Evolutionary conservation across 2,888 invertebrate genomes (phyloP).

Genomic region (Ophion slaviceki): DNA sequence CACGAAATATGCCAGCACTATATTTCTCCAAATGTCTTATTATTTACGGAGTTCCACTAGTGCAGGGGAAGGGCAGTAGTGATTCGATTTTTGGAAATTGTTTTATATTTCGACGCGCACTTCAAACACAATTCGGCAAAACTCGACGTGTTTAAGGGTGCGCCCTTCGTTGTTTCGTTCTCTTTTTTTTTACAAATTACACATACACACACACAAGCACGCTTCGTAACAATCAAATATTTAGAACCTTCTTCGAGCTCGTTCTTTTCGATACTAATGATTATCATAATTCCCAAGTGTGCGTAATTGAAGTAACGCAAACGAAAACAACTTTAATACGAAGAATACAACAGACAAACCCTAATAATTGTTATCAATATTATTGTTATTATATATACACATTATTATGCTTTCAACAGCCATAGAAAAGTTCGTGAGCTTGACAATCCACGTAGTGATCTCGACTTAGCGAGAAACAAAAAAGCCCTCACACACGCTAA

Average conservation of each 20-base stretch:
- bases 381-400: background rate
- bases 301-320: no score
- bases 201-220: no score
- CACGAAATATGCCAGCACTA: no score
- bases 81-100: background rate
- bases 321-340: no score
- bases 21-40: background rate
- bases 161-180: background rate
- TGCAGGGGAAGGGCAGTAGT: background rate
- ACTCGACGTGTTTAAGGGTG: background rate
- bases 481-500: background rate
- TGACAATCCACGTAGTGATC: background rate
- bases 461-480: background rate
- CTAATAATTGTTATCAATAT: background rate
- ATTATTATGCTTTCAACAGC: background rate
- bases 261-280: no score
- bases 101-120: slow-evolving; percentile 16
- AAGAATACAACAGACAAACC: no score
- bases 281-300: no score
- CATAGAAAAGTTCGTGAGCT: background rate
- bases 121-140: slow-evolving; percentile 7
- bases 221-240: no score
- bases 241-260: no score
- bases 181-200: background rate
- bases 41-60: background rate